Conservation (phyloP, 2,113 vertebrate species). For the Lasiurus cinereus region DNA sequence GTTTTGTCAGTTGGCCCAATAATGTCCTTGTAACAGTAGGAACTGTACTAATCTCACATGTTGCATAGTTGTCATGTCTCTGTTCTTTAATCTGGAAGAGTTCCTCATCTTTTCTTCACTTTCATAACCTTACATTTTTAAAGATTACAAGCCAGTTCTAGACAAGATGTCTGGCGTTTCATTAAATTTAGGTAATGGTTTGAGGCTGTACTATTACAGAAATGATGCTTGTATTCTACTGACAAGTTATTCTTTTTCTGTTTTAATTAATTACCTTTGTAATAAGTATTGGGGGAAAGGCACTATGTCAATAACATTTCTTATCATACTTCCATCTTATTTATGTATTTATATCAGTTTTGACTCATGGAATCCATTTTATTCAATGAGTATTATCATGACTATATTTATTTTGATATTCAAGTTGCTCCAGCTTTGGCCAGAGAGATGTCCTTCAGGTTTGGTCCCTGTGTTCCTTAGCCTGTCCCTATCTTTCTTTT, state of each 20-base stretch:
- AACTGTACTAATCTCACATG: not conserved
- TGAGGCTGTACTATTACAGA: not conserved
- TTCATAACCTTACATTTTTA: not conserved
- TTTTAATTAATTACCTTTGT: conserved; percentile 27
- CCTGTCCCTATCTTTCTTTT: not conserved
- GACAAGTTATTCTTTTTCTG: not conserved
- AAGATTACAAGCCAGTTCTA: not conserved
- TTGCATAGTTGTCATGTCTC: not conserved
- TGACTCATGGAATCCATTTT: not conserved
- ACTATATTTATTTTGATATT: conserved; percentile 1
- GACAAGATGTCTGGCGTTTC: not conserved
- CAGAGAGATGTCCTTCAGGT: not conserved
- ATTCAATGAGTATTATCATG: not conserved
- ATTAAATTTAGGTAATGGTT: not conserved
- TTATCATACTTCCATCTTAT: not conserved
- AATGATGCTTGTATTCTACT: not conserved
- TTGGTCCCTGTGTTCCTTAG: not conserved
- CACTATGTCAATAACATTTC: not conserved
- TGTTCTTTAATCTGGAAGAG: not conserved
- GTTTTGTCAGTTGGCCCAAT: not conserved
- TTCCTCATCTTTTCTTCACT: not conserved
- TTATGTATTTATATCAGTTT: not conserved
- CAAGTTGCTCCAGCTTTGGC: not conserved
- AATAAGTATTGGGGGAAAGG: not conserved
- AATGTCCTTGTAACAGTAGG: not conserved